Evolutionary conservation across 2,797 vertebrate species (phyloP), one percentile per base, ranked within the genome.

Genomic region (Onychomys arenicola): DNA sequence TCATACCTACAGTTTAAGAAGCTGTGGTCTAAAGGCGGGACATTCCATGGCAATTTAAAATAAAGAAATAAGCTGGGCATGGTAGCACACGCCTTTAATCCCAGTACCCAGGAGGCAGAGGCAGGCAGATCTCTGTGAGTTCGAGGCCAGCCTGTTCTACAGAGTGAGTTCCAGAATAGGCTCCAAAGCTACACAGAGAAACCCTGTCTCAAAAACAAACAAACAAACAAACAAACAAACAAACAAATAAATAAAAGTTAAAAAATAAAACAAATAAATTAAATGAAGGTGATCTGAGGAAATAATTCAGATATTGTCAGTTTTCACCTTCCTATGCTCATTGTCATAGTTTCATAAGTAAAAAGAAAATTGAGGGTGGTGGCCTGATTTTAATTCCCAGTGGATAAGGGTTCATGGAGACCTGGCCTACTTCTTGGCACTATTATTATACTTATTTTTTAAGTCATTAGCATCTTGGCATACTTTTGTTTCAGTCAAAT

Each of bases 381-480:
- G 90, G 69, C 96, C 96, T 89, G 63, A 2, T 93, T 95, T 78
- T 81, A 65, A 84, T 76, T 90, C 93, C 93, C 63, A 4, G 0
- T 1, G 63, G 90, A 16, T n/a, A 1, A 49, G 25, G 40, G 12
- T 59, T 57, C 49, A 16, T 57, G 9, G 9, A 17, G 94, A 63
- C 37, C 86, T 93, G 96, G 76, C 93, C 93, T 91, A 83, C 49
- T 97, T 93, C 90, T 84, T 40, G 80, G 78, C 65, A 87, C 85
- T 81, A 19, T 84, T 91, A n/a, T 19, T 46, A 46, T 49, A 80
- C 83, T 91, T 55, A 92, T 93, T 93, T 92, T 80, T 27, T 71
- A 83, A 80, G 89, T 88, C 34, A 49, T 94, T 77, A 52, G 61
- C 75, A 46, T 49, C 96, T 85, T 73, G 94, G 92, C 92, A 43